Conservation (phyloP, 1,140 invertebrate species). For the Lordiphosa clarofinis region DNA sequence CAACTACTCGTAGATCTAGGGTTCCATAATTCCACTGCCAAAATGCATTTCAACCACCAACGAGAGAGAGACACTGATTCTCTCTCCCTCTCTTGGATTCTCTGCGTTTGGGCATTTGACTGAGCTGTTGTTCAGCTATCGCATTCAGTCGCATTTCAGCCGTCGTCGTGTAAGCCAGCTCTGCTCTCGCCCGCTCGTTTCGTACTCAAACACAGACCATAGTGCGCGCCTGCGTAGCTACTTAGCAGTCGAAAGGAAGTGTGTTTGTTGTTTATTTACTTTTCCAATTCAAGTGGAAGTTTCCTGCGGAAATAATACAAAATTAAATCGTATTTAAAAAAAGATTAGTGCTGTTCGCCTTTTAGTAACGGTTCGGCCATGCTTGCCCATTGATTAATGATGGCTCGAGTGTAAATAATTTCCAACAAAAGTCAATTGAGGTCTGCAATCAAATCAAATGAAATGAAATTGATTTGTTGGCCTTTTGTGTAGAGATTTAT, state of each 20-base stretch:
- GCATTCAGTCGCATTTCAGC: conserved; percentile 39
- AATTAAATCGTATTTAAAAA: conserved; percentile 33
- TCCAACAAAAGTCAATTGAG: conserved; percentile 51
- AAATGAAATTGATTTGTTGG: conserved; percentile 52
- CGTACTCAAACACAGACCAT: no score
- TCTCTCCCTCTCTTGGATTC: not conserved
- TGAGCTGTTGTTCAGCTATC: conserved; percentile 17
- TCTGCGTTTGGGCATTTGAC: not conserved
- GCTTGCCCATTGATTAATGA: no score
- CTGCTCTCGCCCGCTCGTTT: not conserved
- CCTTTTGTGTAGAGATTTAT: conserved; percentile 11
- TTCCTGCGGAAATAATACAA: conserved; percentile 60
- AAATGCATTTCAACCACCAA: conserved; percentile 14
- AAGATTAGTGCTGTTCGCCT: conserved; percentile 40
- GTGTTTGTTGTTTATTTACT: conserved; percentile 37
- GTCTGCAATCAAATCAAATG: conserved; percentile 48
- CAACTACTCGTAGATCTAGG: conserved; percentile 34
- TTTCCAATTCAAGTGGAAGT: conserved; percentile 46
- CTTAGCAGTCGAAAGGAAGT: conserved; percentile 1
- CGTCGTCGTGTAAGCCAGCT: conserved; percentile 23
- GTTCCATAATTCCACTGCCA: conserved; percentile 36
- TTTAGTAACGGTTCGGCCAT: conserved; percentile 49
- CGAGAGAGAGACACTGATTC: not conserved
- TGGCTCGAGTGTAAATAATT: conserved; percentile 67
- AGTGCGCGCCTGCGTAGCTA: conserved; percentile 41